Percentiles rank a stretch among this genome's conserved stretches.
Conservation (phyloP, 2,113 vertebrate genomes). For the Otolemur garnettii region DNA sequence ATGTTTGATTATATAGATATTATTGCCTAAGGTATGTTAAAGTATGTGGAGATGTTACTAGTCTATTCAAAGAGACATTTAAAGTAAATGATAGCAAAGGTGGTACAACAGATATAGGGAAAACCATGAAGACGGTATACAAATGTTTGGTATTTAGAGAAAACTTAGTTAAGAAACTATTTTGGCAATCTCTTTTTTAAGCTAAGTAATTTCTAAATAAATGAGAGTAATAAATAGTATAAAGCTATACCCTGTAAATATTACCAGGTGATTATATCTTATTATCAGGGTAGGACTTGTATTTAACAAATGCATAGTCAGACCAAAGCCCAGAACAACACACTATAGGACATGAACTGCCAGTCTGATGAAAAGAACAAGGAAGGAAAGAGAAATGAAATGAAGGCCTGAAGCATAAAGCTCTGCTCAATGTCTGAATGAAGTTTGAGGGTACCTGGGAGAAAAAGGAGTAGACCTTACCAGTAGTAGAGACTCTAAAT, state of each 20-base stretch:
- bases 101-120: background rate
- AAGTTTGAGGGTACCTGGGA: background rate
- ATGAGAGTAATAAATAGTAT: background rate
- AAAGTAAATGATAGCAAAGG: background rate
- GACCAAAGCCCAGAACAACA: background rate
- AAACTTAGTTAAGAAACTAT: background rate
- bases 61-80: background rate
- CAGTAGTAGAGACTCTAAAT: background rate
- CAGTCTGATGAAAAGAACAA: background rate
- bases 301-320: background rate
- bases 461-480: background rate
- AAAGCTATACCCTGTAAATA: background rate
- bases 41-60: background rate
- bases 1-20: background rate
- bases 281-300: too few relatives aligned
- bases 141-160: background rate
- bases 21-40: background rate
- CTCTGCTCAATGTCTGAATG: background rate
- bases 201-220: background rate
- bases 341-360: background rate
- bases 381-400: background rate
- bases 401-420: background rate
- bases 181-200: background rate
- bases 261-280: too few relatives aligned
- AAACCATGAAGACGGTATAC: background rate